Evolutionary conservation across 2,797 vertebrate genomes (phyloP), one percentile per base, ranked within the genome.

Genomic region (Characodon lateralis): DNA sequence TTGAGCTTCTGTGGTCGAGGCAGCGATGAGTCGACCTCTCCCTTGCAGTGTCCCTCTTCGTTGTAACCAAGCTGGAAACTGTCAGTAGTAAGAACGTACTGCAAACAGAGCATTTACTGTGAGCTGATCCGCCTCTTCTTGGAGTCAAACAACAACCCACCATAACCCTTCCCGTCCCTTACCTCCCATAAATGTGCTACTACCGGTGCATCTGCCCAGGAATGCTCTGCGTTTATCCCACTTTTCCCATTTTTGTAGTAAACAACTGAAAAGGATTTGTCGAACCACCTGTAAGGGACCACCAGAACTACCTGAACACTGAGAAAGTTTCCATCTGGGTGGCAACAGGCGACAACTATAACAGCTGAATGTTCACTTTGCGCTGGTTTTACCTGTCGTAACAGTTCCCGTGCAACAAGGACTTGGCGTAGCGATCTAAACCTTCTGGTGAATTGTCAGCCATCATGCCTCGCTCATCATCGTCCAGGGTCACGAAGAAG

Each of bases 111-210:
- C 28, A 12, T 4, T 31, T n/a, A 26, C 28, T 20, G 28, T 48
- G n/a, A 9, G 14, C 8, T 50, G 39, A 43, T 50, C 0, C 8
- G n/a, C 1, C 9, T 65, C 12, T 55, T 53, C 5, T 71, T 14
- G 20, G 6, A n/a, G 18, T 0, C 5, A 26, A 1, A 41, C 6
- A 5, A 35, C 3, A 20, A 46, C 10, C 46, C 22, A 39, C 28
- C 18, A 24, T 8, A 20, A 39, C 13, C 1, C 31, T 26, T 0
- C 3, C 4, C 0, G 14, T 41, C 58, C 35, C 91, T 88, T 85
- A 97, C 97, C 96, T 98, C 97, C 96, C 96, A 97, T 78, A 96
- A 81, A 58, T 98, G 97, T 58, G 96, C 96, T 3, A 97, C 61
- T 35, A 97, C 93, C 0, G 97, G 96, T 6, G 95, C 97, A 55